A percentile compares a stretch with the other conserved stretches of the same genome.
Evolutionary conservation across 2,113 vertebrate species (phyloP).

Genomic region (Myocastor coypus): DNA sequence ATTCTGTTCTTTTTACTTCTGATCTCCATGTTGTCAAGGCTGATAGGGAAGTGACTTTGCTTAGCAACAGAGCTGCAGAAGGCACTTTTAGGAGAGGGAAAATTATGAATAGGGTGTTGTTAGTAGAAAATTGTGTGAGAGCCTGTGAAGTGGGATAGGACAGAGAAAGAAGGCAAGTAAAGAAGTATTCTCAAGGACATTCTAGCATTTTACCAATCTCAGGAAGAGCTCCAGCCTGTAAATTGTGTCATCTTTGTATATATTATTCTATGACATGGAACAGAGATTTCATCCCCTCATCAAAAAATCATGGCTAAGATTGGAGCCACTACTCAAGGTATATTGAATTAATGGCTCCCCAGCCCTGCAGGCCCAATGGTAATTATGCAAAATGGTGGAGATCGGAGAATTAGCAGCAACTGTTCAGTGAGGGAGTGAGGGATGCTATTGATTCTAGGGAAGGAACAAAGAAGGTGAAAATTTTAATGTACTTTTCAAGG

Average conservation of each 20-base stretch:
- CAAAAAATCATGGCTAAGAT: background rate
- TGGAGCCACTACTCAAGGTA: too few relatives aligned
- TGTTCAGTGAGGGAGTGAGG: background rate
- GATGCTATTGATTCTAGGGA: background rate
- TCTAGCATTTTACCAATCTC: background rate
- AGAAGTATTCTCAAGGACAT: background rate
- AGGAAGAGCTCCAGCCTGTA: background rate
- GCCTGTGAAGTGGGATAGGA: background rate
- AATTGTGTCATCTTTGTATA: background rate
- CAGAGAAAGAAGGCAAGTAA: background rate
- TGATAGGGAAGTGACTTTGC: background rate
- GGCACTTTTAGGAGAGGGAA: background rate
- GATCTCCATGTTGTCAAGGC: background rate
- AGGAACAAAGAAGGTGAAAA: background rate
- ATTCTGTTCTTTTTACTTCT: background rate
- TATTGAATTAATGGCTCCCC: background rate
- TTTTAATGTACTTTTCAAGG: background rate
- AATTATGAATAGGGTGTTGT: background rate
- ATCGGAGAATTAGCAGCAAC: fast-evolving
- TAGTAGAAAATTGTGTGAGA: background rate
- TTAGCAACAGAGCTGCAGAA: background rate
- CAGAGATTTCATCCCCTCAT: fast-evolving
- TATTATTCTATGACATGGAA: background rate
- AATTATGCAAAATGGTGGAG: background rate
- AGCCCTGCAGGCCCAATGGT: background rate